These are phyloP conservation scores for Acanthacorydalis orientalis DNA, from an alignment of 2,888 invertebrate genomes.

Conservation along the genomic window DNA sequence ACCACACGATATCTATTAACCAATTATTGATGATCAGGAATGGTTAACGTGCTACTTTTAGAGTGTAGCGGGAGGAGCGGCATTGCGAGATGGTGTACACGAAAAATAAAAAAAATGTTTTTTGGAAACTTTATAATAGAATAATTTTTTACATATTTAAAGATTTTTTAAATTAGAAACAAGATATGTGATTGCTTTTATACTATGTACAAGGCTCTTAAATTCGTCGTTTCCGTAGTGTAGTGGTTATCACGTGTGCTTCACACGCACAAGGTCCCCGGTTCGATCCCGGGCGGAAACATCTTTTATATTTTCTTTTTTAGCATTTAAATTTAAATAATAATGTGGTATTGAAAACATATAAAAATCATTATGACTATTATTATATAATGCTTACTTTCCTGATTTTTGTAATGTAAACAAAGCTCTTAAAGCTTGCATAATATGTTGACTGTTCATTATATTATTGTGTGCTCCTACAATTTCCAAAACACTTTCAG, in stretches of 20 bases:
- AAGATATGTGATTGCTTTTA: too few species aligned
- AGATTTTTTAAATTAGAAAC: too few species aligned
- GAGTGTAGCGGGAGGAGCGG: too few species aligned
- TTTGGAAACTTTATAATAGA: too few species aligned
- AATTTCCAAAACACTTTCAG: slow-evolving; percentile 28
- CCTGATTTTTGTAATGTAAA: slow-evolving; percentile 36
- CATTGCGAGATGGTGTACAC: too few species aligned
- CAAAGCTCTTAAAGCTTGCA: slow-evolving; percentile 36
- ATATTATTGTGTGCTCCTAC: slow-evolving; percentile 25
- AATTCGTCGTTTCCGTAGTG: neutral
- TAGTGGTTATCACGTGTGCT: neutral
- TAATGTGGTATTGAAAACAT: slow-evolving; percentile 9
- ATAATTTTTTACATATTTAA: too few species aligned
- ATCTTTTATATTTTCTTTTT: neutral
- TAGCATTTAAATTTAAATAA: neutral
- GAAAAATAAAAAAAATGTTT: too few species aligned
- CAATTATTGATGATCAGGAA: too few species aligned
- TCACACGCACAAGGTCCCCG: neutral
- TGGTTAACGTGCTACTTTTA: too few species aligned
- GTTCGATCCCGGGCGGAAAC: neutral
- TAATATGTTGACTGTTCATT: slow-evolving; percentile 35
- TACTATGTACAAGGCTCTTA: neutral
- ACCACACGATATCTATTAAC: too few species aligned
- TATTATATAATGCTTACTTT: slow-evolving; percentile 18
- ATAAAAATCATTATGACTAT: neutral